Base-by-base conservation (phyloP, 1,140 invertebrate species). In the Brachionus rubens region DNA sequence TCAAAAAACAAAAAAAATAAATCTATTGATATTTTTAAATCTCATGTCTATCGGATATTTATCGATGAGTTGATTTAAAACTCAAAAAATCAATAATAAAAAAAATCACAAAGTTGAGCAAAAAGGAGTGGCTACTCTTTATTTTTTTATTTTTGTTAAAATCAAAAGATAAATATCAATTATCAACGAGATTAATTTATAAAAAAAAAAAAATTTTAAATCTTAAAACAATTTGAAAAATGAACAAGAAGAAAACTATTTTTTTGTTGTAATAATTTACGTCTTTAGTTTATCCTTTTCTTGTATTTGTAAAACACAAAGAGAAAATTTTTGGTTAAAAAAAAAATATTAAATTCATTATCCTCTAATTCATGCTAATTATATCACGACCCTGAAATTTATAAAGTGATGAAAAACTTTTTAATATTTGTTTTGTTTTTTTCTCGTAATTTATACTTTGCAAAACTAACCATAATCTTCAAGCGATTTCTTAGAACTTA, bases 21-120 rank as follows among this genome's bases (percentile, higher is more conserved):
- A 19, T 33, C 54, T 59, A 59, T 40, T 16, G 30, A 36, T 59
- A 36, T 54, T 59, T 16, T 59, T 33, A 40, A 59, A 59, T 40
- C 54, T 59, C 54, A 59, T 59, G 54, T 59, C 54, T 59, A 40
- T 59, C 28, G 54, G 54, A 59, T 59, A 59, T 59, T 59, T 59
- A 36, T 5, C 3, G 3, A 5, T 5, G 33, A 36, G 9, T 5
- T 36, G 9, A 9, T 36, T 5, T 36, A 5, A 9, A 36, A 36
- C 33, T 36, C 9, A 5, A 36, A 5, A 33, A 36, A 59, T 59
- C 54, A 30, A 59, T 59, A 59, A 59, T 26, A 40, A 59, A 59
- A 33, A 59, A 21, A 59, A 16, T 33, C 19, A 19, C 19, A 33
- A 36, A 28, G 30, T 59, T 59, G 36, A 59, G 30, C 19, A 19